A percentile compares a stretch with the other conserved stretches of the same genome.
phyloP scores from a whole-genome alignment of 1,140 invertebrate genomes.

The Campoletis sonorensis region DNA sequence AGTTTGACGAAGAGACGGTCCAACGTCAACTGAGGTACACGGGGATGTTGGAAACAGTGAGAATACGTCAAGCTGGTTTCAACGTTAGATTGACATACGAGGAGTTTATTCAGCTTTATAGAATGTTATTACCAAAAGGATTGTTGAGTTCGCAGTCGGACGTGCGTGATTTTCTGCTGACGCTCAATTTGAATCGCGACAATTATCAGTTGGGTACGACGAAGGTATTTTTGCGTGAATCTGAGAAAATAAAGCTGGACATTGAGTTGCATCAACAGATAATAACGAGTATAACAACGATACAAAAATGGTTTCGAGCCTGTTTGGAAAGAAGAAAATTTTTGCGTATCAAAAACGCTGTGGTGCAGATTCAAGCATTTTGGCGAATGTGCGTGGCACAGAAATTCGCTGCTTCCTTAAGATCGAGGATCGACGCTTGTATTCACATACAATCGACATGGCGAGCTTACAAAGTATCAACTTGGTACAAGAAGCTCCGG shows the following conservation, averaged over 20 bases:
- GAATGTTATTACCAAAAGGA: conserved; percentile 93
- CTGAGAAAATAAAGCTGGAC: conserved; percentile 95
- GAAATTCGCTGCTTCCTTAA: conserved; percentile 68
- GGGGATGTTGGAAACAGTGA: conserved; percentile 97
- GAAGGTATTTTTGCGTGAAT: conserved; percentile 95
- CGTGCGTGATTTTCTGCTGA: conserved; percentile 87
- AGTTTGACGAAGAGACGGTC: conserved; percentile 96
- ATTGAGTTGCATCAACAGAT: conserved; percentile 95
- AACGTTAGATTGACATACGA: conserved; percentile 95
- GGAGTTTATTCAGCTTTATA: conserved; percentile 94
- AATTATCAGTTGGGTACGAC: conserved; percentile 94
- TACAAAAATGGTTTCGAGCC: conserved; percentile 94
- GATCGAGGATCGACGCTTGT: conserved; percentile 79
- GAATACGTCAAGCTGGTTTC: conserved; percentile 96
- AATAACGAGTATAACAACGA: conserved; percentile 92
- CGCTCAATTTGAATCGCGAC: conserved; percentile 88
- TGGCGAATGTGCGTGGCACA: conserved; percentile 82
- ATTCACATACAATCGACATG: conserved; percentile 87
- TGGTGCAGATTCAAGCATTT: conserved; percentile 87
- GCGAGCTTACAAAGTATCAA: conserved; percentile 81
- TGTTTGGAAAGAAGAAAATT: conserved; percentile 88
- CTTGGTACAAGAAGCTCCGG: conserved; percentile 82
- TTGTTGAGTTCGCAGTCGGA: conserved; percentile 87
- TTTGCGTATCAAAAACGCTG: conserved; percentile 84
- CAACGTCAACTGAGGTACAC: conserved; percentile 92